Evolutionary conservation across 2,113 vertebrate genomes (phyloP).

Genomic region (Progne subis): DNA sequence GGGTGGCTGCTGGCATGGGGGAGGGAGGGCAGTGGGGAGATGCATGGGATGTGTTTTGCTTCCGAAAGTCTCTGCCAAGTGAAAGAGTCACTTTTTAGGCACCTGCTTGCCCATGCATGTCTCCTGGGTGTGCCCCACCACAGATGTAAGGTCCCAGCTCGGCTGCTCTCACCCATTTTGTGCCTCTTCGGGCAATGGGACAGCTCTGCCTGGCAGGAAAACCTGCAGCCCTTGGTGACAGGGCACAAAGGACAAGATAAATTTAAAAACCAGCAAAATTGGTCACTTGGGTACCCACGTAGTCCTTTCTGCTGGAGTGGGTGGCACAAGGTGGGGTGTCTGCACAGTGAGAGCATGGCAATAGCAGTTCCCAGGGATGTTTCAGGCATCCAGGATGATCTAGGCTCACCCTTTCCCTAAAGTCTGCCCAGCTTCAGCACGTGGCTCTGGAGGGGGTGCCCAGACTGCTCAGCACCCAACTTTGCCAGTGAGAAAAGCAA

Average conservation of each 20-base stretch:
- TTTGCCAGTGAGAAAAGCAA: neutral
- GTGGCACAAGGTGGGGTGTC: neutral
- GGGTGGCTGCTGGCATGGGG: neutral
- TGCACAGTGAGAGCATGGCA: neutral
- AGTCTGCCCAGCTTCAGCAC: neutral
- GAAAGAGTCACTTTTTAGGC: neutral
- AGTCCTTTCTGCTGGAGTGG: neutral
- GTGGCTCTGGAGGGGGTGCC: neutral
- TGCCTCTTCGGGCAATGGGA: fast-evolving
- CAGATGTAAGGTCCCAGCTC: neutral
- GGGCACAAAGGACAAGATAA: neutral
- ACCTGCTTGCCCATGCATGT: neutral
- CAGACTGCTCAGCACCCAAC: neutral
- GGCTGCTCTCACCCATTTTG: neutral
- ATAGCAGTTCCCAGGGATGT: neutral
- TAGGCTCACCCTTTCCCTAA: neutral
- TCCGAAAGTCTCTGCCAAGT: neutral
- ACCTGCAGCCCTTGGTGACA: neutral
- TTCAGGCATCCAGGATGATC: neutral
- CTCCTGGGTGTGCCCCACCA: neutral
- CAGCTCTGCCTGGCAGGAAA: neutral
- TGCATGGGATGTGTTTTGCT: neutral
- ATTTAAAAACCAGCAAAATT: neutral
- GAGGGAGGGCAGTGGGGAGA: neutral
- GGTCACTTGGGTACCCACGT: fast-evolving